Evolutionary conservation across 1,140 invertebrate genomes (phyloP), one percentile per base, ranked within the genome.

Genomic region (Mylabris phalerata): DNA sequence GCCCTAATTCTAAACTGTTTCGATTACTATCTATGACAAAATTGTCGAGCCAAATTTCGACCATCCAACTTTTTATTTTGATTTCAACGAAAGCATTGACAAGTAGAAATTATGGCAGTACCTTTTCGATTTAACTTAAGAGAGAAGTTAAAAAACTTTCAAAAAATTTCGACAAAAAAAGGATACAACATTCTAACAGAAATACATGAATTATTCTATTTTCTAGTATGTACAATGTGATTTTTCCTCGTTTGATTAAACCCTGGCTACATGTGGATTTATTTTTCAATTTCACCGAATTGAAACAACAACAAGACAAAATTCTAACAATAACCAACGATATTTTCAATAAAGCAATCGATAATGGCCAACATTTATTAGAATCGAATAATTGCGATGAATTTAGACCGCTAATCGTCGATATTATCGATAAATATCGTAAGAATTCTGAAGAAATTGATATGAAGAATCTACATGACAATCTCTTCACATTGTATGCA

Each of bases 401-500:
- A 10, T 11, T 45, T 24, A 13, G 4, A 9, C 11, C 43, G 4
- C 0, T 10, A 24, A 7, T 52, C 45, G 24, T 39, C 9, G 47
- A 48, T 38, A 56, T 44, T 55, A 62, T 62, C 45, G 48, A 2
- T 52, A 3, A 50, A 13, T 26, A 26, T 7, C 26, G n/a, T 9
- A 47, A 55, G 19, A 43, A 57, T 7, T 11, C 40, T 9, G 3
- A 10, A 13, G 2, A 57, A 3, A 11, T 49, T 10, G 48, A 24
- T 46, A 59, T 39, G 48, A 64, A 48, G 52, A 57, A 9, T 46
- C 62, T 9, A 7, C 48, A 2, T 38, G 32, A 66, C 45, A 62
- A 66, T 44, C n/a, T 64, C 7, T 7, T 45, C n/a, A 66, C 64
- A 0, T 54, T 66, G 13, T 58, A 59, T 55, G 43, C 60, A 3